phyloP scores from a whole-genome alignment of 2,888 invertebrate species.

The Caenorhabditis zanzibari region DNA sequence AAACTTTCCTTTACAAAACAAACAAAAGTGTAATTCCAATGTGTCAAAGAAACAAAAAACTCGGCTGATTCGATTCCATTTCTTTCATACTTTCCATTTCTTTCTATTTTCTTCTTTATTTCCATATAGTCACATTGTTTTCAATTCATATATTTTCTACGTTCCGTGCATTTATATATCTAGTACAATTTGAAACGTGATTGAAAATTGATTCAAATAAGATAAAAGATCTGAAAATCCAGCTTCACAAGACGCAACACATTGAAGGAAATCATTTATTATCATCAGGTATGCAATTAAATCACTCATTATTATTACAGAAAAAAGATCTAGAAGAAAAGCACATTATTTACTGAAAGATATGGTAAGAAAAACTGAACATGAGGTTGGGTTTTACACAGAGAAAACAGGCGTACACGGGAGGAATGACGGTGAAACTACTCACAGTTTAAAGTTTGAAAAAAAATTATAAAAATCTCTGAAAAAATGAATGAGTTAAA shows the following conservation, averaged over 20 bases:
- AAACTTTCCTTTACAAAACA: not conserved
- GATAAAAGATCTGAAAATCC: not conserved
- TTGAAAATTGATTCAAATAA: not conserved
- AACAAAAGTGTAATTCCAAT: conserved; percentile 31
- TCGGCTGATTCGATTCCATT: conserved; percentile 37
- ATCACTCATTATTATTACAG: too few species aligned
- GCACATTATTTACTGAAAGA: not conserved
- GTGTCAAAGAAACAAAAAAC: conserved; percentile 36
- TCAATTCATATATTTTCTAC: not conserved
- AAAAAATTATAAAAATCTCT: not conserved
- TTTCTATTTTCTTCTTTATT: conserved; percentile 6
- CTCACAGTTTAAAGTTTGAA: not conserved
- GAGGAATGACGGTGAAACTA: conserved; percentile 25
- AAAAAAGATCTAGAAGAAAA: too few species aligned
- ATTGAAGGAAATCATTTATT: too few species aligned
- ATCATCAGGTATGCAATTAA: not conserved
- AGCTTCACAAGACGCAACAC: not conserved
- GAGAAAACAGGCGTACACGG: not conserved
- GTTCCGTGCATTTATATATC: conserved; percentile 23
- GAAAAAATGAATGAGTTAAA: not conserved
- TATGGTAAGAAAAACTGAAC: not conserved
- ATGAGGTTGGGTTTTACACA: not conserved
- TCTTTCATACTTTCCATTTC: conserved; percentile 33
- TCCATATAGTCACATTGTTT: not conserved
- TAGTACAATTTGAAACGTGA: conserved; percentile 28